phyloP scores from a whole-genome alignment of 2,888 invertebrate genomes.

The Piscicola geometra region DNA sequence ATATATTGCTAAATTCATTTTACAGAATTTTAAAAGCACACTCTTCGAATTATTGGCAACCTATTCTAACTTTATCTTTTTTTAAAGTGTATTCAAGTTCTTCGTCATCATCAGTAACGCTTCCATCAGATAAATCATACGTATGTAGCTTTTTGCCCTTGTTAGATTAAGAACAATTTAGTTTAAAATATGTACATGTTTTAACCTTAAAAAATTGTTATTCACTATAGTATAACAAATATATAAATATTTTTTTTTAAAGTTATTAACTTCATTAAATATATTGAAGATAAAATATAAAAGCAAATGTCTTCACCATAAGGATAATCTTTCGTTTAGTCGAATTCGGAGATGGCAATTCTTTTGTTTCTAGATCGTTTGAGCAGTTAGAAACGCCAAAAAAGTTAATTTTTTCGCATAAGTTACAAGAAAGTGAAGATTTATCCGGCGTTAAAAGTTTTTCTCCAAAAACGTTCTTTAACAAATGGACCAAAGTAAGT shows the following conservation, averaged over 20 bases:
- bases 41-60: too few species aligned
- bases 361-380: constrained; percentile 43
- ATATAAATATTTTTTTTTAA: not conserved
- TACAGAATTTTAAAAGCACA: not conserved
- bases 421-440: not conserved
- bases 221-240: too few species aligned
- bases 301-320: constrained; percentile 51
- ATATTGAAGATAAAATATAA: not conserved
- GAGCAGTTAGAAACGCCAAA: constrained; percentile 32
- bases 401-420: not conserved
- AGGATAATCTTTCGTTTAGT: constrained; percentile 55
- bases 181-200: too few species aligned
- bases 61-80: not conserved
- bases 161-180: too few species aligned
- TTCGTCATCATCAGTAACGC: constrained; percentile 61
- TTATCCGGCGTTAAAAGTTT: constrained; percentile 46
- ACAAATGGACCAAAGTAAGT: constrained; percentile 52
- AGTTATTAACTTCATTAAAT: not conserved
- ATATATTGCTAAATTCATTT: not conserved
- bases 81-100: constrained; percentile 51
- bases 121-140: constrained; percentile 54
- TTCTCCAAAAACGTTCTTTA: constrained; percentile 54
- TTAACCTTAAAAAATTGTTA: too few species aligned
- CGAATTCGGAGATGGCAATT: constrained; percentile 54
- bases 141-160: constrained; percentile 58